Conservation (phyloP, 2,888 invertebrate genomes). For the Hirtodrosophila trivittata region DNA sequence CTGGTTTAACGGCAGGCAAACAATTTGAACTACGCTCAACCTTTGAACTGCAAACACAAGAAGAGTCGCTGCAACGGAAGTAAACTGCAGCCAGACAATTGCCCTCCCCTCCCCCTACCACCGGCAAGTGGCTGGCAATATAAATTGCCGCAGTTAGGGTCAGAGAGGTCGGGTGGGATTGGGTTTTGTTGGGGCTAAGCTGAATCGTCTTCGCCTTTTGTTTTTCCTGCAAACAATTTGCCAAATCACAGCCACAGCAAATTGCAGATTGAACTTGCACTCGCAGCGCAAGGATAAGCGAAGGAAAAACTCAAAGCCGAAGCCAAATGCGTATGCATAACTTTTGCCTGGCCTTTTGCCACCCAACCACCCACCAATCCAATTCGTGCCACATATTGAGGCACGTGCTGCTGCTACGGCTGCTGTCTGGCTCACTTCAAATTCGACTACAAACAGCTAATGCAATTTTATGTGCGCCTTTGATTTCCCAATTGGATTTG, state of each 20-base stretch:
- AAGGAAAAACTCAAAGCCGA: slow-evolving; percentile 10
- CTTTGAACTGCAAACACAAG: slow-evolving; percentile 60
- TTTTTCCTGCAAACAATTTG: slow-evolving; percentile 69
- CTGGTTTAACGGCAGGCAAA: slow-evolving; percentile 67
- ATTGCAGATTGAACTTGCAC: slow-evolving; percentile 58
- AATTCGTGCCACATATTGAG: slow-evolving; percentile 18
- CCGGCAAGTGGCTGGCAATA: slow-evolving; percentile 48
- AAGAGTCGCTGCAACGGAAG: slow-evolving; percentile 23
- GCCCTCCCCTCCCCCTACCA: slow-evolving; percentile 18
- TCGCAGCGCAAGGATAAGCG: slow-evolving; percentile 9
- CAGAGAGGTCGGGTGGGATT: slow-evolving; percentile 26
- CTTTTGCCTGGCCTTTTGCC: slow-evolving; percentile 28
- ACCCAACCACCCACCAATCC: background rate
- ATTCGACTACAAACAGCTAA: slow-evolving; percentile 28
- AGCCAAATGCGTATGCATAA: slow-evolving; percentile 69
- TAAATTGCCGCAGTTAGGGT: slow-evolving; percentile 50
- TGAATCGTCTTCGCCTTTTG: slow-evolving; percentile 54
- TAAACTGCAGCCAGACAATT: slow-evolving; percentile 48
- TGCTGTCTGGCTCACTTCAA: background rate
- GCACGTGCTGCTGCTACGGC: slow-evolving; percentile 20
- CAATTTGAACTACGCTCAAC: slow-evolving; percentile 72
- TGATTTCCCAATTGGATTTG: slow-evolving; percentile 71
- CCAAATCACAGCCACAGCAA: slow-evolving; percentile 62
- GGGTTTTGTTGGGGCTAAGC: slow-evolving; percentile 45
- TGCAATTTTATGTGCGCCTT: slow-evolving; percentile 65